Base-by-base conservation (phyloP, 2,888 invertebrate species). In the Drosophila borborema region DNA sequence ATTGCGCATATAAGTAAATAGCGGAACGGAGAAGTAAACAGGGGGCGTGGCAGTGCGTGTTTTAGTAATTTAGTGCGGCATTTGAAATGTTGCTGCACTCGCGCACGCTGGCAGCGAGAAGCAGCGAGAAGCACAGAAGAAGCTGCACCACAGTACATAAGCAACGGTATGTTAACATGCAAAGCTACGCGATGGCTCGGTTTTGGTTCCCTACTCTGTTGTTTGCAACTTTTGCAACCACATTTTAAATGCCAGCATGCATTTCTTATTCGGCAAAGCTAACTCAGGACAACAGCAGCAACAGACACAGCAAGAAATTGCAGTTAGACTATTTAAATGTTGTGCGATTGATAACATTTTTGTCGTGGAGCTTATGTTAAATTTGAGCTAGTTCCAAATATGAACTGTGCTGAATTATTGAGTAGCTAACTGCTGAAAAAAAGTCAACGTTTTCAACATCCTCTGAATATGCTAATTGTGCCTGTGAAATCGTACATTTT, bases 11-110 rank as follows among this genome's bases (percentile, higher is more conserved):
- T 64, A 76, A 67, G 76, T 72, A 76, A 76, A 76, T 62, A 73
- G 55, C 23, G 54, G 38, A 38, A 68, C 28, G 28, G 40, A 9
- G 36, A n/a, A 40, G 31, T 12, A n/a, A n/a, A 23, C 14, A 1
- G 58, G 49, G 68, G 60, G 64, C 64, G 80, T 67, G 66, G 10
- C 53, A 66, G 64, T 77, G 74, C 62, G 79, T 72, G 67, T 73
- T 74, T 72, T 68, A 72, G 86, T 79, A 72, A 83, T 82, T 83
- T 83, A 83, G 82, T 85, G 81, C 72, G 72, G 72, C 82, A 78
- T 82, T 85, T 76, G 64, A 82, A 85, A 72, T 76, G 80, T 70
- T 72, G 78, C 65, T 80, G 68, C 77, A 58, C 63, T 55, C 71
- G 55, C 18, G 56, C 68, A 49, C 18, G 40, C 45, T 54, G 49